Conservation (phyloP, 2,888 invertebrate genomes). For the Mythimna impura region DNA sequence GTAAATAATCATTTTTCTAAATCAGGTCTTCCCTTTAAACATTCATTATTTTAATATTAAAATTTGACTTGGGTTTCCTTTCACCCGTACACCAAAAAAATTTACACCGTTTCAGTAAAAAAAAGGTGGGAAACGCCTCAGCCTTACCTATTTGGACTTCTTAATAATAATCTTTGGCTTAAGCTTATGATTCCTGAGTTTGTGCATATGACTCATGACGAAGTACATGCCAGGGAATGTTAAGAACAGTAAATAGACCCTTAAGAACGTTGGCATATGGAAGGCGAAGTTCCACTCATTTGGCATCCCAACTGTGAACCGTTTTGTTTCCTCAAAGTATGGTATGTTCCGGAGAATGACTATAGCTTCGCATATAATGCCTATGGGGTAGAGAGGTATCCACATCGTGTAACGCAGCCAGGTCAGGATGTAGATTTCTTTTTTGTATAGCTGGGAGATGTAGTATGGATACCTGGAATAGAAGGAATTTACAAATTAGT, state of each 20-base stretch:
- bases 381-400: constrained; percentile 98
- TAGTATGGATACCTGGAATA: constrained; percentile 97
- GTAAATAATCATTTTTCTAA: constrained; percentile 4
- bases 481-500: neutral
- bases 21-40: constrained; percentile 14
- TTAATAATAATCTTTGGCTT: constrained; percentile 86
- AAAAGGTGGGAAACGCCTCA: constrained; percentile 15
- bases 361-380: constrained; percentile 96
- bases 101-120: constrained; percentile 25
- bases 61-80: constrained; percentile 17
- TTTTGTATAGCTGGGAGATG: constrained; percentile 94
- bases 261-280: constrained; percentile 95
- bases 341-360: constrained; percentile 96
- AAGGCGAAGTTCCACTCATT: constrained; percentile 96
- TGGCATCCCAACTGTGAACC: constrained; percentile 94
- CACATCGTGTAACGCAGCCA: constrained; percentile 98
- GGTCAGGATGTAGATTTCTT: constrained; percentile 93
- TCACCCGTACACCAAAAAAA: constrained; percentile 1
- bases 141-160: constrained; percentile 79
- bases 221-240: constrained; percentile 94
- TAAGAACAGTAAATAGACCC: constrained; percentile 94
- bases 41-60: constrained; percentile 17
- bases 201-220: constrained; percentile 96
- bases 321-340: constrained; percentile 96
- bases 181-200: constrained; percentile 92